Base-by-base conservation (phyloP, 2,797 vertebrate species). In the Sparidentex hasta region DNA sequence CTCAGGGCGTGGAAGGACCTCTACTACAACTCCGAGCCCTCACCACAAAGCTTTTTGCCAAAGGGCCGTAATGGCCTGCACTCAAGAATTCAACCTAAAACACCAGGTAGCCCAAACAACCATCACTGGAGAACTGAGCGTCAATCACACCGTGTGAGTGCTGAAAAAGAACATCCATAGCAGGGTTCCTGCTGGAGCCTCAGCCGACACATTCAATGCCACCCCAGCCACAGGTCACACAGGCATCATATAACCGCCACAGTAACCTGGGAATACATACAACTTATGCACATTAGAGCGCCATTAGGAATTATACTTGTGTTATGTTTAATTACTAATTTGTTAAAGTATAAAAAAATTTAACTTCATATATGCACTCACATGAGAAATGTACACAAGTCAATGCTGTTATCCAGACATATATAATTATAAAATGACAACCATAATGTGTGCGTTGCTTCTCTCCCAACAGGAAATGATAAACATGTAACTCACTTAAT, bases 1-100 rank as follows among this genome's bases (percentile, higher is more conserved):
- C 90, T 94, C 92, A 92, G 90, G 91, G 86, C 79, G 87, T 84
- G 87, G 88, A 93, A 85, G 87, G 83, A 92, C 88, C 88, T 83
- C 87, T 90, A 78, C 85, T 84, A 78, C 88, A 82, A 85, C 82
- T 83, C 61, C 69, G 67, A 85, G 74, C 57, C 74, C 75, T 82
- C 80, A 74, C 66, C 74, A 82, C 78, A 76, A 76, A 84, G 82
- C 65, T 70, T 77, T 80, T 80, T 78, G 84, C 89, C 85, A 90
- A 87, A 80, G 78, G 59, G 74, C 85, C 68, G 29, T 62, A 74
- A 87, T 82, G 82, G 78, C 68, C 82, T 13, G 2, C 27, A 2
- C 57, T 87, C 80, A 88, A 86, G 77, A 91, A 88, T 89, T 80
- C 77, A 82, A 62, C 63, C 77, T 51, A 77, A 87, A 81, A 78